A percentile compares a stretch with the other conserved stretches of the same genome.
phyloP scores from a whole-genome alignment of 2,113 vertebrate species.

The Cavia aperea region DNA sequence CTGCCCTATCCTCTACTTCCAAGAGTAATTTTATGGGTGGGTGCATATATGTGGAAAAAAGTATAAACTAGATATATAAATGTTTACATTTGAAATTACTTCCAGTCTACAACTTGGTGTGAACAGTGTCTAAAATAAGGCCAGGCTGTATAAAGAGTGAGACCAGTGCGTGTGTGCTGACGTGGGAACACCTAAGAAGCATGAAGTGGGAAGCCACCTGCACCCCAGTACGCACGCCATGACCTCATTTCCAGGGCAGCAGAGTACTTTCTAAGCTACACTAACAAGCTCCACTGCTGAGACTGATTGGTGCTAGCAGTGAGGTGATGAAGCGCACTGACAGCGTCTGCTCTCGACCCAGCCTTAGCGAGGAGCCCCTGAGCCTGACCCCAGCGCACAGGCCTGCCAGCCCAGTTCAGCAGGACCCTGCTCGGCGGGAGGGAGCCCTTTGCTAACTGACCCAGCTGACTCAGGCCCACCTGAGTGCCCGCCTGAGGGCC shows the following conservation, averaged over 20 bases:
- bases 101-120: not conserved
- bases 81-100: not conserved
- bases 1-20: not conserved
- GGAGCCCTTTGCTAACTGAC: not conserved
- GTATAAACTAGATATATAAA: not conserved
- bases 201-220: not conserved
- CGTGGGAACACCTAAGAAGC: not conserved
- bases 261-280: conserved; percentile 18
- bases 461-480: not conserved
- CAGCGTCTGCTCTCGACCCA: not conserved
- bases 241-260: conserved; percentile 26
- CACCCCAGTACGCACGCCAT: not conserved
- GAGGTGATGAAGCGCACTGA: not conserved
- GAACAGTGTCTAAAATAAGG: not conserved
- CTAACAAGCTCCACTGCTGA: not conserved
- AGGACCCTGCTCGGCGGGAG: not conserved
- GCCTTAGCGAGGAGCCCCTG: not conserved
- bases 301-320: not conserved
- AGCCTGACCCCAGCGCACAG: not conserved
- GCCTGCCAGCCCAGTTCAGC: not conserved
- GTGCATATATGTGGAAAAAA: not conserved
- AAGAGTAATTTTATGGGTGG: not conserved
- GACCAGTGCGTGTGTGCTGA: not conserved
- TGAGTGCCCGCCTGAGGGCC: too few species aligned
- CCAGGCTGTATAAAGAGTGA: not conserved